These are phyloP conservation scores for Spodoptera picta DNA, from an alignment of 2,888 invertebrate genomes.

Conservation along the genomic window DNA sequence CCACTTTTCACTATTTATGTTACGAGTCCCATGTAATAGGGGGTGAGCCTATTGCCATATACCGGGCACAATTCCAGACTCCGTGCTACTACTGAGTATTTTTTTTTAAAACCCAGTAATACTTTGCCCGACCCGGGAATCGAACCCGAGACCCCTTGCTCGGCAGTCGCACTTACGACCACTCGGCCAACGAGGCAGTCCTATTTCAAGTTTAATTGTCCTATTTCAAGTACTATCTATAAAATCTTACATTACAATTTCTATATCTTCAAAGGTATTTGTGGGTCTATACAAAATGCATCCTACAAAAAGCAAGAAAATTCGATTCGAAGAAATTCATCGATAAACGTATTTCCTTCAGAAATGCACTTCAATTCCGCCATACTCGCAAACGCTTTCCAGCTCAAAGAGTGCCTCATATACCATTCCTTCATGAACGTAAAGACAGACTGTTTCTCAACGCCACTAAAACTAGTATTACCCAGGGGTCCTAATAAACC, in stretches of 20 bases:
- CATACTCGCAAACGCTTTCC: slow-evolving; percentile 27
- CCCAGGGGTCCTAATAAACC: slow-evolving; percentile 65
- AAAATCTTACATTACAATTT: neutral
- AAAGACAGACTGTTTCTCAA: slow-evolving; percentile 47
- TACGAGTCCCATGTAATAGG: no score
- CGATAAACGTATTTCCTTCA: slow-evolving; percentile 19
- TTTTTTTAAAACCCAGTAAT: no score
- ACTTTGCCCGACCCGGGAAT: no score
- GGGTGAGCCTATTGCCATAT: no score
- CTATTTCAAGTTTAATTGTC: no score
- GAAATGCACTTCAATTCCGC: slow-evolving; percentile 34
- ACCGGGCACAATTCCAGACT: no score
- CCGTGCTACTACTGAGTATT: no score
- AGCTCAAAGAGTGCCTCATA: slow-evolving; percentile 52
- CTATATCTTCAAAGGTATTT: neutral
- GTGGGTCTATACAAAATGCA: neutral
- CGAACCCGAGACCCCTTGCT: no score
- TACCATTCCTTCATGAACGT: slow-evolving; percentile 56
- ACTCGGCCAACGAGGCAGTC: no score
- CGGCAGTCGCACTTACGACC: no score
- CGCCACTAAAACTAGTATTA: slow-evolving; percentile 51
- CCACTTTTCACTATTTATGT: no score
- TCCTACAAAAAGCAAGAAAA: slow-evolving; percentile 9
- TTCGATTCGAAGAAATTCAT: slow-evolving; percentile 26
- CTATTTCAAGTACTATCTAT: neutral